These are phyloP conservation scores for Agrotis ipsilon DNA, from an alignment of 2,888 invertebrate genomes.

Conservation along the genomic window DNA sequence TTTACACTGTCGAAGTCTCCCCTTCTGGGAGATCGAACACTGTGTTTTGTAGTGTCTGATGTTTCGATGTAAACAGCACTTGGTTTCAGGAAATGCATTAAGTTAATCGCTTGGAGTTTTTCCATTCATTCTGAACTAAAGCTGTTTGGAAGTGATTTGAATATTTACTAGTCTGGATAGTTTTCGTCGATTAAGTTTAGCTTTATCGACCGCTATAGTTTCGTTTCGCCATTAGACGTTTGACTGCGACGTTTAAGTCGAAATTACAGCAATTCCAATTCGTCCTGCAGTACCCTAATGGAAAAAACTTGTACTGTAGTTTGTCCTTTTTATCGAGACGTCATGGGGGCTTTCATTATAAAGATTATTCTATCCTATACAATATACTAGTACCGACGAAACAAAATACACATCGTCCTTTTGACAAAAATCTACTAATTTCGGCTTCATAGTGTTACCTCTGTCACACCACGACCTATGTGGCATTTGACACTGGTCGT, in stretches of 20 bases:
- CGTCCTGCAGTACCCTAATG: background rate
- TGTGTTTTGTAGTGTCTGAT: constrained; percentile 12
- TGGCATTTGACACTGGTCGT: too few species aligned
- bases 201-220: constrained; percentile 2
- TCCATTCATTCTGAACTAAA: background rate
- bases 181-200: constrained; percentile 3
- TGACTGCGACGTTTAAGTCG: background rate
- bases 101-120: constrained; percentile 6
- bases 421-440: too few species aligned
- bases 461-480: too few species aligned
- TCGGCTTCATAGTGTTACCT: too few species aligned
- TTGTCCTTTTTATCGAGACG: background rate
- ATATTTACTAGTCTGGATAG: constrained; percentile 34
- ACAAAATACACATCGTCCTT: too few species aligned
- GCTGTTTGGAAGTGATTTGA: constrained; percentile 12
- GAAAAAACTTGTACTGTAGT: constrained; percentile 15
- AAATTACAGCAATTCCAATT: background rate
- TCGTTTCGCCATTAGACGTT: constrained; percentile 8
- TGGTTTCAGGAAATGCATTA: constrained; percentile 35
- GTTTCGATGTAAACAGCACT: constrained; percentile 18
- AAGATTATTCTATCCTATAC: background rate
- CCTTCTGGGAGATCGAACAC: constrained; percentile 29
- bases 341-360: background rate
- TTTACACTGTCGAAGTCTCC: constrained; percentile 31
- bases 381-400: background rate